A percentile compares a stretch with the other conserved stretches of the same genome.
Conservation (phyloP, 2,797 vertebrate species). For the Trachurus trachurus region DNA sequence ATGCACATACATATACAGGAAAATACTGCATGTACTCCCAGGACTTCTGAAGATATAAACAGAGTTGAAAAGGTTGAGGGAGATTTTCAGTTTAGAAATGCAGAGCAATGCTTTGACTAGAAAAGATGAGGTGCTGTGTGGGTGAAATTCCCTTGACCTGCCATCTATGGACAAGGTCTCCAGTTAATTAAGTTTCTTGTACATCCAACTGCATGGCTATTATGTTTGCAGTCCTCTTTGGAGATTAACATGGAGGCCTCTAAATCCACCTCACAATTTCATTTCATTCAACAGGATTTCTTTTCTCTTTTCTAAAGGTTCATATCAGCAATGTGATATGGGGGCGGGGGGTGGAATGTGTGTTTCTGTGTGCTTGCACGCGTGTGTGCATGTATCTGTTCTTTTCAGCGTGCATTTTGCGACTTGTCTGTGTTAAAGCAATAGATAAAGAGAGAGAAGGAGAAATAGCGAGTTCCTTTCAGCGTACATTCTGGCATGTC, state of each 20-base stretch:
- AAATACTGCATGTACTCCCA: conserved; percentile 26
- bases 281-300: conserved; percentile 75
- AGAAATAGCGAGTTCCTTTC: conserved; percentile 31
- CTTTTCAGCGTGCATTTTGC: conserved; percentile 55
- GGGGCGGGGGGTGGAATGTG: conserved; percentile 24
- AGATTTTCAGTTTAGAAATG: conserved; percentile 55
- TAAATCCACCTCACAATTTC: conserved; percentile 80
- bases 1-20: conserved; percentile 29
- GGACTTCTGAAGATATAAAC: conserved; percentile 49
- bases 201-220: conserved; percentile 64
- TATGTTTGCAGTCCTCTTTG: conserved; percentile 74
- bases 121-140: conserved; percentile 61
- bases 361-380: conserved; percentile 36
- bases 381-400: conserved; percentile 37
- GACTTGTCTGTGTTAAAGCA: conserved; percentile 42
- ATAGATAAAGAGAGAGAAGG: conserved; percentile 46
- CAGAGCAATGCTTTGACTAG: conserved; percentile 52
- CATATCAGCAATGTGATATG: conserved; percentile 69
- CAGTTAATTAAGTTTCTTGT: conserved; percentile 76
- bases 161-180: conserved; percentile 74
- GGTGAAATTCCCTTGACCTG: conserved; percentile 77
- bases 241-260: conserved; percentile 77
- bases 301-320: conserved; percentile 72
- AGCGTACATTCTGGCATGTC: conserved; percentile 48
- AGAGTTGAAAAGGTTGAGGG: conserved; percentile 44